Evolutionary conservation across 92 coral and sea anemone species (phyloP).

Genomic region (Phenganax subtilis): DNA sequence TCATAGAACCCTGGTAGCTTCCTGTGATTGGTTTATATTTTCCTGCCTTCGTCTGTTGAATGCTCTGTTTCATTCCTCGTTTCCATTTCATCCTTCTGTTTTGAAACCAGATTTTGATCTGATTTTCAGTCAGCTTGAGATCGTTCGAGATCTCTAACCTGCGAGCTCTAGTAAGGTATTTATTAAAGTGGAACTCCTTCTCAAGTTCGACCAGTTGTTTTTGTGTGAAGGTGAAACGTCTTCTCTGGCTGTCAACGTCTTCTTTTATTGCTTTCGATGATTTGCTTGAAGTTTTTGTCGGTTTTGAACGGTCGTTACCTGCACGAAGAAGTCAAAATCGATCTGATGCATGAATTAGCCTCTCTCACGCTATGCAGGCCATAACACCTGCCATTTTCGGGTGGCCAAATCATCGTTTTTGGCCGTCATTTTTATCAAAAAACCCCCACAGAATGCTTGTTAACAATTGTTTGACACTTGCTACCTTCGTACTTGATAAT

Average conservation of each 20-base stretch:
- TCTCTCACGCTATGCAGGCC: not conserved
- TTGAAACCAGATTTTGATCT: slow-evolving; percentile 98
- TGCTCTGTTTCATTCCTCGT: slow-evolving; percentile 78
- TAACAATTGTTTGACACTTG: too few species aligned
- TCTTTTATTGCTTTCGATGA: not conserved
- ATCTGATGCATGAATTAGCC: not conserved
- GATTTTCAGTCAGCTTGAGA: slow-evolving; percentile 85
- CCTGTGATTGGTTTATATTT: slow-evolving; percentile 27
- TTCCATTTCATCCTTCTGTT: slow-evolving; percentile 99
- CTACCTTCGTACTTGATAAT: too few species aligned
- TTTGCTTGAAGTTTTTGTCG: slow-evolving; percentile 2
- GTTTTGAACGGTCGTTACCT: slow-evolving; percentile 26
- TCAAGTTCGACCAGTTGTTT: slow-evolving; percentile 90
- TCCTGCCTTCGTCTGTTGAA: slow-evolving; percentile 50
- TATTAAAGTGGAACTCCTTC: slow-evolving; percentile 96
- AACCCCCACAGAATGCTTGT: too few species aligned
- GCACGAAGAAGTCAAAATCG: not conserved
- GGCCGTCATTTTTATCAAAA: too few species aligned
- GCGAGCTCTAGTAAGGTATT: slow-evolving; percentile 86
- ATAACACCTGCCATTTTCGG: too few species aligned
- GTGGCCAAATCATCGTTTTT: too few species aligned
- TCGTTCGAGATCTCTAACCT: slow-evolving; percentile 90
- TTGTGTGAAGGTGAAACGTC: slow-evolving; percentile 90
- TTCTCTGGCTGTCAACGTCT: slow-evolving; percentile 54
- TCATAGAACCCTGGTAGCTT: slow-evolving; percentile 17